Evolutionary conservation across 2,888 invertebrate species (phyloP).

Genomic region (Girardia tigrina): DNA sequence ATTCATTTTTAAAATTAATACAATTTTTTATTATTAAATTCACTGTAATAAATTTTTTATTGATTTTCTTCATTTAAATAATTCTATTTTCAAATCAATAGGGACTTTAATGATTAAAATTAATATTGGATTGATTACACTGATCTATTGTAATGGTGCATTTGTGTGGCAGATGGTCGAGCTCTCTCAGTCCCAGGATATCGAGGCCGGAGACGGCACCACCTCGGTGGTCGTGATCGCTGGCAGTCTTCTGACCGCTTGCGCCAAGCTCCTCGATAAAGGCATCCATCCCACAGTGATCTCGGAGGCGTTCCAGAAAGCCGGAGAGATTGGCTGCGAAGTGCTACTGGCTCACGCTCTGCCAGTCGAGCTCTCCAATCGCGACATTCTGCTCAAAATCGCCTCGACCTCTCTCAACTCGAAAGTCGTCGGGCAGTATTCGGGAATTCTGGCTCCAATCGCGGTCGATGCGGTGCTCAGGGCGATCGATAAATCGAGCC

Average conservation of each 20-base stretch:
- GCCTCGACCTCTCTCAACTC: conserved; percentile 93
- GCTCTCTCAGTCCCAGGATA: conserved; percentile 89
- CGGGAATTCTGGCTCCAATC: conserved; percentile 79
- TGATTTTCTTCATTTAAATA: too few species aligned
- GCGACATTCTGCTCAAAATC: conserved; percentile 72
- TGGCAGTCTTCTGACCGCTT: conserved; percentile 82
- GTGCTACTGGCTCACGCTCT: conserved; percentile 69
- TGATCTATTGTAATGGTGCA: conserved; percentile 31
- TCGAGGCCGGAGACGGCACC: conserved; percentile 97
- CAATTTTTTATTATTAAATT: too few species aligned
- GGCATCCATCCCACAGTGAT: conserved; percentile 91
- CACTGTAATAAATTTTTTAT: too few species aligned
- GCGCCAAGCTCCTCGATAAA: conserved; percentile 73
- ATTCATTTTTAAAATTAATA: too few species aligned
- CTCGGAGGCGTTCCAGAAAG: conserved; percentile 89
- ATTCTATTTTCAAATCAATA: conserved; percentile 34
- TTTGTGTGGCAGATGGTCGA: conserved; percentile 67
- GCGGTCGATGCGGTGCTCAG: conserved; percentile 89
- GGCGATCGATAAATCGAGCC: conserved; percentile 61
- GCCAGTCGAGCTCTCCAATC: conserved; percentile 67
- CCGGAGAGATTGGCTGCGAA: conserved; percentile 59
- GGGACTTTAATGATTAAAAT: conserved; percentile 20
- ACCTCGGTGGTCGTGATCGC: conserved; percentile 95
- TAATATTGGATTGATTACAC: not conserved
- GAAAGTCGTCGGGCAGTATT: conserved; percentile 95